Base-by-base conservation (phyloP, 2,113 vertebrate species). In the Colinus virginianus region DNA sequence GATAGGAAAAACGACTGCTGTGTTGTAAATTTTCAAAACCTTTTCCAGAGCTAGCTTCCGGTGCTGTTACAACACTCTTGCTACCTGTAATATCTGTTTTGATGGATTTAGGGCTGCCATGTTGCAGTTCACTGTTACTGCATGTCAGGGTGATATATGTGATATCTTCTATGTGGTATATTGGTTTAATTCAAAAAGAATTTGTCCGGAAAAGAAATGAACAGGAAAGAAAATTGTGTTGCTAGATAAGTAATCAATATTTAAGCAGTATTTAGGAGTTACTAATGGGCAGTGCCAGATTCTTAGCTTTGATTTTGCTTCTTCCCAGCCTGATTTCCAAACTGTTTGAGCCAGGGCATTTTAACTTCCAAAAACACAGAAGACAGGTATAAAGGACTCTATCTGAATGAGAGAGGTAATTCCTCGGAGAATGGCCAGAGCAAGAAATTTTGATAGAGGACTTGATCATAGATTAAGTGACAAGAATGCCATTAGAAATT, bases 81-180 rank as follows among this genome's bases (percentile, higher is more conserved):
- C 67, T 89, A 32, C 34, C 18, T 69, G 49, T 76, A 34, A n/a
- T 55, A 63, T 36, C 72, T 82, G 66, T 61, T 96, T 68, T 88
- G 88, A 93, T 88, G 72, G 72, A 93, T 95, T 84, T 88, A 75
- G 75, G 93, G 78, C 75, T 42, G 4, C 70, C 49, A 20, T 23
- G 28, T 32, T 66, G 32, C 18, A 92, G 70, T 69, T 88, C n/a
- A 68, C 13, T 61, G 45, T 42, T 88, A 72, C 12, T 90, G 69
- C 18, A n/a, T 28, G 74, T 89, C 86, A 90, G n/a, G 40, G 56
- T 92, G 79, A 88, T n/a, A 30, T 45, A 90, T 87, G n/a, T 76
- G 78, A 3, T 87, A 68, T 66, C 84, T 84, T 85, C n/a, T 92
- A 43, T 58, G 25, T 14, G 9, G 48, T 76, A 11, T 66, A 66